Evolutionary conservation across 23 tunicate species (phyloP).

Genomic region (Clavelina lepadiformis): DNA sequence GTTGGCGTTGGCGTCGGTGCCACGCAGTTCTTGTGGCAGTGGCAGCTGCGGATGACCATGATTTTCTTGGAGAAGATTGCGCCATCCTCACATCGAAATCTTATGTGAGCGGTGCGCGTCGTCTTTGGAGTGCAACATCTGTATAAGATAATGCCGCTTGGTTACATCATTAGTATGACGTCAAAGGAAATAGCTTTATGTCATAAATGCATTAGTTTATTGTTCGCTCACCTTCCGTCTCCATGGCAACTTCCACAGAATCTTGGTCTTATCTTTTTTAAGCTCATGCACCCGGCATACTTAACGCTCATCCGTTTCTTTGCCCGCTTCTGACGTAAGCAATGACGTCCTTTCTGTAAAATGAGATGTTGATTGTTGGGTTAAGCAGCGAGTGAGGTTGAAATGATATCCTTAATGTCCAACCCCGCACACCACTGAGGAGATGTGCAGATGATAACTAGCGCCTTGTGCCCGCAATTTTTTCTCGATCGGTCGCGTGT

Average conservation of each 20-base stretch:
- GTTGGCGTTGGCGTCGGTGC: neutral
- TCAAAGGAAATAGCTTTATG: no score
- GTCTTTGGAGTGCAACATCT: constrained; percentile 28
- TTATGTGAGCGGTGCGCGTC: constrained; percentile 9
- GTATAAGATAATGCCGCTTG: neutral
- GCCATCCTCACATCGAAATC: constrained; percentile 36
- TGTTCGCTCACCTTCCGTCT: constrained; percentile 18
- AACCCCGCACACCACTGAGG: no score
- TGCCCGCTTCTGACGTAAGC: constrained; percentile 47
- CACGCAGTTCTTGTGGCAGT: constrained; percentile 21
- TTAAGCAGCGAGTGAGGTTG: no score
- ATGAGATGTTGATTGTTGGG: no score
- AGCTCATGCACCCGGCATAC: constrained; percentile 69
- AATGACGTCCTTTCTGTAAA: constrained; percentile 63
- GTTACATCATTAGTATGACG: no score
- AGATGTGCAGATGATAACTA: no score
- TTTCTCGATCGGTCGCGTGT: no score
- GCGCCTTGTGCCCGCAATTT: no score
- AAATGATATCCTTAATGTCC: no score
- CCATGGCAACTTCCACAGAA: constrained; percentile 74
- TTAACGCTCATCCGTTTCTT: constrained; percentile 33
- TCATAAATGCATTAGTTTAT: neutral
- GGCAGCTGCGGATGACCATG: constrained; percentile 22
- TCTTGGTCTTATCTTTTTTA: constrained; percentile 37
- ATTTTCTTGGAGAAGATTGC: constrained; percentile 10